Base-by-base conservation (phyloP, 2,888 invertebrate genomes). In the Drosophila barbarae region DNA sequence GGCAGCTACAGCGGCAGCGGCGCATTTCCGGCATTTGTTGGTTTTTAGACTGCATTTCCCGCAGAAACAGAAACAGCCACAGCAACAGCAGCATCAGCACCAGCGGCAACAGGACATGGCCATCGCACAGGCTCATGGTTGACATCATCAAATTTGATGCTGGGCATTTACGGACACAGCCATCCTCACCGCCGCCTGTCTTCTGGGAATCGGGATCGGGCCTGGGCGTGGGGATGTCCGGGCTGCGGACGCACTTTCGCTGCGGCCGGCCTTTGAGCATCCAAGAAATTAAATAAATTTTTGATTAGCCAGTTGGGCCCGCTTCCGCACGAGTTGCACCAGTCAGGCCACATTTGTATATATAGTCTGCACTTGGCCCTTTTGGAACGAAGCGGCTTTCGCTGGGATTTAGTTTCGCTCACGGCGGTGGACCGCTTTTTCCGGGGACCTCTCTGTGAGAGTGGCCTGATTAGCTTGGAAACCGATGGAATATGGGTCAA, bases 11-110 rank as follows among this genome's bases (percentile, higher is more conserved):
- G 57, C 71, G 51, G 57, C 77, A 64, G 53, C 68, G 51, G 57
- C 77, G 75, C 73, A 73, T 82, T 77, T 78, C 79, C 77, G 73
- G 50, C 77, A 69, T 79, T 82, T 79, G 77, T 79, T 79, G 75
- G 75, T 65, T 75, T 77, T 78, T 65, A 60, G 69, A 67, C 76
- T 74, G 80, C 70, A 83, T 74, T 80, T 77, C 78, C 84, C 61
- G 69, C 50, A 59, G 64, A 63, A 47, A 53, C 26, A 53, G 26
- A 5, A 26, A 26, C 26, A 30, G 28, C 15, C 10, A 30, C 50
- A 53, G 61, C 69, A 46, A 49, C 18, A 46, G 47, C 15, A 50
- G 30, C 21, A 28, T 1, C 38, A 5, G 18, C 47, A 39, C 41
- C 23, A 46, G 18, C 44, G 44, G 44, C 44, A 46, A 46, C 61